Conservation (phyloP, 2,113 vertebrate species). For the Oophaga pumilio region DNA sequence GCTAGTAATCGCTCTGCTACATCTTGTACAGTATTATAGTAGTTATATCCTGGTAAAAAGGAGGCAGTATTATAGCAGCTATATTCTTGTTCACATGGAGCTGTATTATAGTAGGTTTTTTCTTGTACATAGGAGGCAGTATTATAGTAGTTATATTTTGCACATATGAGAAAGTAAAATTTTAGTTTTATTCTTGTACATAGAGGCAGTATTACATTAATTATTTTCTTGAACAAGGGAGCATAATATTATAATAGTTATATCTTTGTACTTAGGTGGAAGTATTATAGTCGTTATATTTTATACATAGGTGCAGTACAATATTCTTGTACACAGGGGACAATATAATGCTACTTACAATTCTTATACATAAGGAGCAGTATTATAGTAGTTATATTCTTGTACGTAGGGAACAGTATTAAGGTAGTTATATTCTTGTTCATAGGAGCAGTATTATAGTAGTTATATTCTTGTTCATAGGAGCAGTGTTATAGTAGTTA, state of each 20-base stretch:
- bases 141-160: constrained; percentile 7
- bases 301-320: background rate
- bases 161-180: background rate
- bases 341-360: no score
- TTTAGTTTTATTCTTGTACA: background rate
- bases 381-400: background rate
- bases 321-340: background rate
- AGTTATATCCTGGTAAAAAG: no score
- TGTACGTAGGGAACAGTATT: background rate
- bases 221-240: background rate
- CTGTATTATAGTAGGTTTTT: background rate
- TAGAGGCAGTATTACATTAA: background rate
- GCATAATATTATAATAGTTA: background rate
- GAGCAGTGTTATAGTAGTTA: background rate
- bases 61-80: background rate
- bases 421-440: background rate
- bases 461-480: background rate
- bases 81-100: background rate
- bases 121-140: background rate
- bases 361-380: background rate
- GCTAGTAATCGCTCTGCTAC: no score
- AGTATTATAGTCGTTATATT: background rate
- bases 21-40: no score
- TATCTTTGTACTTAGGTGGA: background rate
- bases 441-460: background rate